Evolutionary conservation across 23 tunicate species (phyloP).

Genomic region (Halocynthia aurantium): DNA sequence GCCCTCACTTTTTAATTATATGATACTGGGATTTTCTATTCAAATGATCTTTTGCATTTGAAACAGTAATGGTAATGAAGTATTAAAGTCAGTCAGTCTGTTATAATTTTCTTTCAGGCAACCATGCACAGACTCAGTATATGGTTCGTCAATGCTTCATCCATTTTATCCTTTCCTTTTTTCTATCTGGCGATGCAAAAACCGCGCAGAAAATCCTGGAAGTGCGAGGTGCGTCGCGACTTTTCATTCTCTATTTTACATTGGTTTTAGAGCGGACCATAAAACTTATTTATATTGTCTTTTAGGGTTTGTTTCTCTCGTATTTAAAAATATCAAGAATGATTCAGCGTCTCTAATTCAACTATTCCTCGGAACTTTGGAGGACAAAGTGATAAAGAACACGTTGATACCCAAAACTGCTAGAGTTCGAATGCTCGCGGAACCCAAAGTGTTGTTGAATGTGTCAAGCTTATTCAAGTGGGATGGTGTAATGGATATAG

Average conservation of each 20-base stretch:
- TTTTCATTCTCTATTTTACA: neutral
- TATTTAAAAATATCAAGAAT: slow-evolving; percentile 17
- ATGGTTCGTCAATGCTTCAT: slow-evolving; percentile 25
- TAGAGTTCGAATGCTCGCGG: slow-evolving; percentile 35
- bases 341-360: slow-evolving; percentile 41
- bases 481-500: slow-evolving; percentile 39
- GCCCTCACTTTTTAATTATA: too few relatives aligned
- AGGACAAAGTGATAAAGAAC: slow-evolving; percentile 36
- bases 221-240: slow-evolving; percentile 14
- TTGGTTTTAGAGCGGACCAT: neutral
- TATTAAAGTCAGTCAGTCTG: too few relatives aligned
- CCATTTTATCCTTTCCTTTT: slow-evolving; percentile 52
- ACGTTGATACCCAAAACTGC: slow-evolving; percentile 32
- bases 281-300: neutral
- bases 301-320: slow-evolving; percentile 39
- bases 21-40: too few relatives aligned
- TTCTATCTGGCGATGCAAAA: slow-evolving; percentile 29
- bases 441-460: slow-evolving; percentile 24
- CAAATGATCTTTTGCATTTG: too few relatives aligned
- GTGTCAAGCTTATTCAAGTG: slow-evolving; percentile 38
- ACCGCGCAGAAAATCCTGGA: slow-evolving; percentile 32
- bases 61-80: too few relatives aligned
- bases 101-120: too few relatives aligned
- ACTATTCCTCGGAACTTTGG: slow-evolving; percentile 14
- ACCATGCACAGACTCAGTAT: neutral